Evolutionary conservation across 2,113 vertebrate species (phyloP), one percentile per base, ranked within the genome.

Genomic region (Columbina picui): DNA sequence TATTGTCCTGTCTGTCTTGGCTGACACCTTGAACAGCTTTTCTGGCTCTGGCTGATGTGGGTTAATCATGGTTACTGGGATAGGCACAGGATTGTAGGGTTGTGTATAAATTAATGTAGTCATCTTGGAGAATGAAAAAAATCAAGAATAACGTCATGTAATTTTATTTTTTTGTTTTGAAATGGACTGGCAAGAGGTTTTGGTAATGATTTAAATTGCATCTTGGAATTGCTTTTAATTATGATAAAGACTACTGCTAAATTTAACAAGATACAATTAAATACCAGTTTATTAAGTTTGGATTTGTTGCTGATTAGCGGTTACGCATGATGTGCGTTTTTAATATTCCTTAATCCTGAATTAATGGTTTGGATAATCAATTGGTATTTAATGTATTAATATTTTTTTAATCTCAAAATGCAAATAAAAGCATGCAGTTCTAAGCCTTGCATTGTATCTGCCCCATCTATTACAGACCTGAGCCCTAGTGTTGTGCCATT

Each of bases 231-330:
- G 49, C 32, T 93, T 82, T 94, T 92, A 89, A 95, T 95, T 96
- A 91, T 83, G 45, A 95, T 95, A 89, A 96, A 94, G 84, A 89
- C 16, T 61, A 89, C 76, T 77, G 87, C 92, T 95, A 97, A 93
- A 91, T 93, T 94, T 96, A 97, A 95, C 90, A 96, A 96, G 96
- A 94, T 96, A 84, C 56, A 88, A 73, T 96, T 95, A 97, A 97
- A 96, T 90, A 61, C n/a, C 52, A 81, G 56, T 74, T 92, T 88
- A 81, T 95, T 96, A 85, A 87, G 81, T 94, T 91, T 90, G 73
- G 59, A 87, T 95, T 83, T 88, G 38, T 68, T 50, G 79, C 90
- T 91, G 83, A 93, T 95, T 73, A 95, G 61, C 0, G 1, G 68
- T 87, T 81, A 34, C 2, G 6, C 88, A 85, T 79, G 65, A 85